Percentiles rank a stretch among this genome's conserved stretches.
phyloP scores from a whole-genome alignment of 2,113 vertebrate species.

The Syngnathus floridae region DNA sequence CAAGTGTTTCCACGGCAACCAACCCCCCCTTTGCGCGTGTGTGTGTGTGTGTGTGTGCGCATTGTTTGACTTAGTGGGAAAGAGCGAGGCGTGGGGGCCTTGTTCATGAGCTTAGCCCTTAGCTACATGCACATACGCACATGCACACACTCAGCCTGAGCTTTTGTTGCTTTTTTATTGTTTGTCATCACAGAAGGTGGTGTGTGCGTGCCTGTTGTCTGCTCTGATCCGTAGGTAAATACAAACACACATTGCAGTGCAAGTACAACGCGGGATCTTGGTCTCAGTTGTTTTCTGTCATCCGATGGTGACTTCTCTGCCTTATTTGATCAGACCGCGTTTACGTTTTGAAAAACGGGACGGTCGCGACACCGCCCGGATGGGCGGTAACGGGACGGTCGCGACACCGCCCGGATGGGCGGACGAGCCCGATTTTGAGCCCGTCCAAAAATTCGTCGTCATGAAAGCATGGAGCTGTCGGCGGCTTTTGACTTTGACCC shows the following conservation, averaged over 20 bases:
- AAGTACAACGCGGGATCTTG: neutral
- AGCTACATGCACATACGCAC: constrained; percentile 47
- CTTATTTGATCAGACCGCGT: too few relatives aligned
- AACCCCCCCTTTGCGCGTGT: constrained; percentile 21
- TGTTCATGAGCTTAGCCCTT: constrained; percentile 26
- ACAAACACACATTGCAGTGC: neutral
- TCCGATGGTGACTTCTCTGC: neutral
- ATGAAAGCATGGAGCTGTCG: too few relatives aligned
- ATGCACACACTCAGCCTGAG: constrained; percentile 14
- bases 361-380: too few relatives aligned
- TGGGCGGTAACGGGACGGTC: too few relatives aligned
- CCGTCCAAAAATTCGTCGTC: neutral
- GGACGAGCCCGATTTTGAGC: neutral
- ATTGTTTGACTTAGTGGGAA: constrained; percentile 84
- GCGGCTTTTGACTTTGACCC: too few relatives aligned
- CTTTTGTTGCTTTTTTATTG: constrained; percentile 2
- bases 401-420: too few relatives aligned
- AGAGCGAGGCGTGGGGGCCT: constrained; percentile 58
- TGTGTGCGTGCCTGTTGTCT: neutral
- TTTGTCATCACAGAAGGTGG: constrained; percentile 7
- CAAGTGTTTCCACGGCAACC: constrained; percentile 97
- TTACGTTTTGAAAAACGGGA: too few relatives aligned
- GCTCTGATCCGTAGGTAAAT: neutral
- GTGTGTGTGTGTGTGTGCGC: constrained; percentile 54
- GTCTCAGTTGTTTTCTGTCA: neutral